Evolutionary conservation across 2,888 invertebrate genomes (phyloP).

Genomic region (Coelopa pilipes): DNA sequence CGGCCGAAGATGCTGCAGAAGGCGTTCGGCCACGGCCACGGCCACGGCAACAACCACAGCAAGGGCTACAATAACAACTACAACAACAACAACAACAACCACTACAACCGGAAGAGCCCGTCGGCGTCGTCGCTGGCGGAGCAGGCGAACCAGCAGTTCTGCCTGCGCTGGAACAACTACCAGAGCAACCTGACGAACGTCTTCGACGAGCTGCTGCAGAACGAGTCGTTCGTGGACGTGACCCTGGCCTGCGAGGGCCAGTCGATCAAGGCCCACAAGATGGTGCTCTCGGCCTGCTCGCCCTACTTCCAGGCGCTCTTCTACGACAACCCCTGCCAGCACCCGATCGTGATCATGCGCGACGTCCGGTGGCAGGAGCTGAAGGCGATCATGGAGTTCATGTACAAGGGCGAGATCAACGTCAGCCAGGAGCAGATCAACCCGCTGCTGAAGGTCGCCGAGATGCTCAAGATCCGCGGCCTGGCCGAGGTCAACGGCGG

Average conservation of each 20-base stretch:
- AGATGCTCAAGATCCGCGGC: slow-evolving; percentile 86
- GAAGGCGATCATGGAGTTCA: slow-evolving; percentile 91
- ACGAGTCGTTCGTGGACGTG: slow-evolving; percentile 90
- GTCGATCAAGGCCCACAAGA: slow-evolving; percentile 91
- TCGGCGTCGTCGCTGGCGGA: not conserved
- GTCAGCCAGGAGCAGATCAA: slow-evolving; percentile 92
- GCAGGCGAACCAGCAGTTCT: slow-evolving; percentile 78
- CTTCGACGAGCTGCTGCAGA: slow-evolving; percentile 87
- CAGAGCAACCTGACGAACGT: slow-evolving; percentile 85
- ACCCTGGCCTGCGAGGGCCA: slow-evolving; percentile 91
- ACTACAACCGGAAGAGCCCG: not conserved
- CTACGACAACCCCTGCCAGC: slow-evolving; percentile 92
- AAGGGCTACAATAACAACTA: not conserved
- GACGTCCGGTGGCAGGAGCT: slow-evolving; percentile 91
- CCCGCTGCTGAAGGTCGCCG: slow-evolving; percentile 86
- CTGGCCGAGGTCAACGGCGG: slow-evolving; percentile 79
- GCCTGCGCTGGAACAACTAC: slow-evolving; percentile 93
- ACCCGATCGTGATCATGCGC: slow-evolving; percentile 91
- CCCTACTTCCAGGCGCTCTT: slow-evolving; percentile 92
- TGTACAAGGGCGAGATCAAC: slow-evolving; percentile 96
- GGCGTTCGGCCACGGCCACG: slow-evolving; percentile 29
- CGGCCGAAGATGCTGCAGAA: slow-evolving; percentile 36
- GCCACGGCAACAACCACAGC: not conserved
- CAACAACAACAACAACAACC: no score
- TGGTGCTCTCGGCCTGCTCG: slow-evolving; percentile 92